Conservation (phyloP, 2,797 vertebrate genomes). For the Apogon talboti region DNA sequence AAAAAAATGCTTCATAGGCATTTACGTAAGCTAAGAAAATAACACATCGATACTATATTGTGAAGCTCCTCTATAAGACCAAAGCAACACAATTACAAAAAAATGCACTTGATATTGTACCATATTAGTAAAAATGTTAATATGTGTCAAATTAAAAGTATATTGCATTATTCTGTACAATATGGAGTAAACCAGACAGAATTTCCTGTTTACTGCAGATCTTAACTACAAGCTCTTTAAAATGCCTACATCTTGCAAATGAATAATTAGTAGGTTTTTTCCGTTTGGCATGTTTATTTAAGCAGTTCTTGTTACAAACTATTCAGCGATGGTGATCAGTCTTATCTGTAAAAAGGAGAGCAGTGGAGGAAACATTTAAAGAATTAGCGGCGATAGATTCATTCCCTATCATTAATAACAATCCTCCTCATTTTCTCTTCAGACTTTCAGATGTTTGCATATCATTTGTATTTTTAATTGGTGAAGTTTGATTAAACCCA, state of each 20-base stretch:
- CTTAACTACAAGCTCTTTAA: neutral
- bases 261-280: slow-evolving; percentile 13
- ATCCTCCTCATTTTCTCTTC: slow-evolving; percentile 80
- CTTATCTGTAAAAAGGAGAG: slow-evolving; percentile 69
- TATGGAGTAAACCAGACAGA: no score
- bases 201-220: neutral
- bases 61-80: no score
- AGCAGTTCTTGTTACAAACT: slow-evolving; percentile 32
- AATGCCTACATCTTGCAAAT: slow-evolving; percentile 20
- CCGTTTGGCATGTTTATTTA: slow-evolving; percentile 55
- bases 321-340: slow-evolving; percentile 58
- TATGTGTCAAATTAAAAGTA: no score
- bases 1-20: no score
- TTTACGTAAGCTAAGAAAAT: no score
- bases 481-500: slow-evolving; percentile 87
- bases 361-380: slow-evolving; percentile 65
- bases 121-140: no score
- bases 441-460: slow-evolving; percentile 86
- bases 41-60: no score
- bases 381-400: slow-evolving; percentile 74
- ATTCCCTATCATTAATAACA: slow-evolving; percentile 81
- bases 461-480: slow-evolving; percentile 88
- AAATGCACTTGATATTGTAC: no score
- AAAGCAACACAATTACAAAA: no score
- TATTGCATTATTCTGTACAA: no score